Evolutionary conservation across 2,888 invertebrate genomes (phyloP), one percentile per base, ranked within the genome.

Genomic region (Steinernema scapterisci): DNA sequence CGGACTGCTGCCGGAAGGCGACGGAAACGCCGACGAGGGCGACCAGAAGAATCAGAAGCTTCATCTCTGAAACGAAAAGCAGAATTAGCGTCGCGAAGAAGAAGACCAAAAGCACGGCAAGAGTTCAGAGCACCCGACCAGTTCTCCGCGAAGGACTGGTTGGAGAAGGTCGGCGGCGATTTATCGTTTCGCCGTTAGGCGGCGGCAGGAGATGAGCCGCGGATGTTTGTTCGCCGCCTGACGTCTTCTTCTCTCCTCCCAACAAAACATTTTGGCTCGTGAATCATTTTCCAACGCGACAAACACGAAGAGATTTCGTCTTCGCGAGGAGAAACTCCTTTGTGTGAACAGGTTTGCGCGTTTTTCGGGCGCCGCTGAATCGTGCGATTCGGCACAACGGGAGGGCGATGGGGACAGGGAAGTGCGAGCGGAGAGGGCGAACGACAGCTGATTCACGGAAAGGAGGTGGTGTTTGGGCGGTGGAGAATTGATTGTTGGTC

Each of bases 1-100:
- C 79, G 21, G 76, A 71, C 70, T 80, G 80, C 48, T 80, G 80
- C 23, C 81, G 78, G 56, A 80, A 80, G 54, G 80, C 80, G 43
- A 46, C 21, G 23, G 71, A 75, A 13, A 63, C 27, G 21, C 63
- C 27, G 70, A 75, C 9, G 48, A 76, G 43, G 23, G 38, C 44
- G 45, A 73, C 43, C 23, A 70, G 1, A 13, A 73, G 38, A 11
- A 73, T 11, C 0, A 73, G 25, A 63, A 31, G 16, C 31, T 63
- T 63, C 63, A 63, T 63, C n/a, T 63, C 63, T 63, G 63, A 63
- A 63, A 63, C 9, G 16, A 16, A 38, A 63, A 16, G 27, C 31
- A n/a, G 19, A 11, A 52, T n/a, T 23, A 21, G 21, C 2, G 21
- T 23, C 23, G 21, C 16, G 6, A 5, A 16, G 13, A 21, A 21